These are phyloP conservation scores for Cephalopterus ornatus DNA, from an alignment of 2,113 vertebrate species.

Conservation along the genomic window DNA sequence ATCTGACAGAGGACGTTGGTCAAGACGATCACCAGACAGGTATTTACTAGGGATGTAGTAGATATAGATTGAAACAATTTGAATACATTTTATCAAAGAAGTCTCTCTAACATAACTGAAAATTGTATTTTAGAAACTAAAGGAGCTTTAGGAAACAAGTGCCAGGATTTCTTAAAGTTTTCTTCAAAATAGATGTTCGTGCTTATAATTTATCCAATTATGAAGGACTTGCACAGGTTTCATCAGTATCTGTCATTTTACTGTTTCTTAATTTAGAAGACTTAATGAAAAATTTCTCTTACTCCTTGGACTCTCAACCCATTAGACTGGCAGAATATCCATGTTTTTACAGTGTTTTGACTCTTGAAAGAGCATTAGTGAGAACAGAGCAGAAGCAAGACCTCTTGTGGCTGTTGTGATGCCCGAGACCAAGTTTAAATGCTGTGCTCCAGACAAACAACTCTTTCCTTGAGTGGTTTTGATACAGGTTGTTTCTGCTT, in stretches of 20 bases:
- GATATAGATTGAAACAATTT: not conserved
- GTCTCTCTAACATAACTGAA: not conserved
- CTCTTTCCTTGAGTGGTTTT: not conserved
- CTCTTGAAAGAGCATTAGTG: not conserved
- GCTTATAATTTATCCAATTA: not conserved
- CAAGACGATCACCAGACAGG: conserved; percentile 95
- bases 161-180: not conserved
- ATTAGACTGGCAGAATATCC: not conserved
- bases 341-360: not conserved
- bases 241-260: not conserved
- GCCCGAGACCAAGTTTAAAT: conserved; percentile 38
- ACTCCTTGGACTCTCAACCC: conserved; percentile 31
- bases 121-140: not conserved
- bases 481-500: not conserved
- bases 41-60: conserved; percentile 62
- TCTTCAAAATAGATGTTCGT: not conserved
- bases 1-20: conserved; percentile 94
- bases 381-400: not conserved
- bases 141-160: not conserved
- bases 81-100: not conserved
- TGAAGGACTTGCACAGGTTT: not conserved
- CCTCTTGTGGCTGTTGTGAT: not conserved
- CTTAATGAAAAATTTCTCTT: not conserved
- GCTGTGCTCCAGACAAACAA: conserved; percentile 8
- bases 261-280: not conserved